phyloP scores from a whole-genome alignment of 2,888 invertebrate genomes.

The Ormyrus thymus region DNA sequence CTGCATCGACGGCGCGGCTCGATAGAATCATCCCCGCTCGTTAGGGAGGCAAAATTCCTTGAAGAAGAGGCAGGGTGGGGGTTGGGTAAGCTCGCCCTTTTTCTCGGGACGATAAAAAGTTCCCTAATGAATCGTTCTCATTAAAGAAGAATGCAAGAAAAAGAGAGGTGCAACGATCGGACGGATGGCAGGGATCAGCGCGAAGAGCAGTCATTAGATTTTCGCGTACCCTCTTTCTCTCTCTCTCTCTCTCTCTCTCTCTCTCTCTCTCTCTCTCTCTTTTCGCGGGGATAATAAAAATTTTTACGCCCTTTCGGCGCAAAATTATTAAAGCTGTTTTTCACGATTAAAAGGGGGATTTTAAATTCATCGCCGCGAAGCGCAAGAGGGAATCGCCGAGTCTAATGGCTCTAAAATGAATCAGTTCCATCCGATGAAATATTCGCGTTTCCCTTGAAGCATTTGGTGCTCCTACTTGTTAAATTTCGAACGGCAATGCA shows the following conservation, averaged over 20 bases:
- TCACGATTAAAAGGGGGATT: not conserved
- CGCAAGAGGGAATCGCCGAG: too few relatives aligned
- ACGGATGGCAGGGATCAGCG: not conserved
- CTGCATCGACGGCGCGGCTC: not conserved
- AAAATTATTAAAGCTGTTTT: not conserved
- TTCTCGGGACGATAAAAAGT: slow-evolving; percentile 21
- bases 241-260: not conserved
- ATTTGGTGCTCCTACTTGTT: too few relatives aligned
- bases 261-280: not conserved
- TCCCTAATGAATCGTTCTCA: slow-evolving; percentile 30
- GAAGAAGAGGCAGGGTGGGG: not conserved
- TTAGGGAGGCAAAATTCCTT: too few relatives aligned
- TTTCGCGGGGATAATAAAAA: not conserved
- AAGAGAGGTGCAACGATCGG: not conserved
- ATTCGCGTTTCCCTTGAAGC: too few relatives aligned
- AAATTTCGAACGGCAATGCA: too few relatives aligned
- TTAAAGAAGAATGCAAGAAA: slow-evolving; percentile 15
- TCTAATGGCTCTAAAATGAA: too few relatives aligned
- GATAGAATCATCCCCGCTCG: not conserved
- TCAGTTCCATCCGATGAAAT: too few relatives aligned
- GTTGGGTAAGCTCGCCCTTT: too few relatives aligned
- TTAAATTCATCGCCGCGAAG: too few relatives aligned
- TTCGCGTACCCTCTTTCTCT: not conserved
- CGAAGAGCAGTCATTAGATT: slow-evolving; percentile 30
- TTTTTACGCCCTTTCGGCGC: not conserved